phyloP scores from a whole-genome alignment of 2,888 invertebrate species.

The Phrixothrix hirtus region DNA sequence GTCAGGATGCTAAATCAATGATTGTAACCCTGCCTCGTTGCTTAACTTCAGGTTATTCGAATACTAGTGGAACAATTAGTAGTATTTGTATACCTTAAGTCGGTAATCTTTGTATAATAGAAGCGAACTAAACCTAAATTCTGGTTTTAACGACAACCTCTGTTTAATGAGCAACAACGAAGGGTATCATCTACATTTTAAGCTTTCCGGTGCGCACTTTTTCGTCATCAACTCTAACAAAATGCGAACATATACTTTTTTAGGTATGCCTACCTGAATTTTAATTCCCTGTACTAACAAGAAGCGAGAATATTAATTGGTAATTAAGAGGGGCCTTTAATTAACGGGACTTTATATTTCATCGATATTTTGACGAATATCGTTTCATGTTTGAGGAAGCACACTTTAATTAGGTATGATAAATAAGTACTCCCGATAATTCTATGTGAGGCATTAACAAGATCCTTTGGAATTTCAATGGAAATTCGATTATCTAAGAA shows the following conservation, averaged over 20 bases:
- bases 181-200: conserved; percentile 8
- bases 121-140: conserved; percentile 4
- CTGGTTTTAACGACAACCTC: conserved; percentile 12
- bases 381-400: too few species aligned
- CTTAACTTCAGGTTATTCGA: conserved; percentile 3
- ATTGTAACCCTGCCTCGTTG: neutral
- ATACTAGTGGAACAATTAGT: conserved; percentile 11
- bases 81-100: conserved; percentile 17
- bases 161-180: conserved; percentile 14
- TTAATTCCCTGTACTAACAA: neutral
- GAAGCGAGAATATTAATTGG: neutral
- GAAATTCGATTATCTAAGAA: too few species aligned
- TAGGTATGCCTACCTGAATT: too few species aligned
- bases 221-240: neutral
- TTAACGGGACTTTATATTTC: too few species aligned
- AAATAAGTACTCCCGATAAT: too few species aligned
- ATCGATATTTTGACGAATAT: too few species aligned
- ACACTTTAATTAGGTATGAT: too few species aligned
- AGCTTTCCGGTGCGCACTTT: neutral
- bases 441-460: too few species aligned
- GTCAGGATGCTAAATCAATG: conserved; percentile 28
- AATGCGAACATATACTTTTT: too few species aligned
- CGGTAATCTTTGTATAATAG: conserved; percentile 15
- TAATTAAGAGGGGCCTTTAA: neutral
- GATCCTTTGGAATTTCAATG: too few species aligned